phyloP scores from a whole-genome alignment of 1,140 invertebrate species.

The Tribolium madens region DNA sequence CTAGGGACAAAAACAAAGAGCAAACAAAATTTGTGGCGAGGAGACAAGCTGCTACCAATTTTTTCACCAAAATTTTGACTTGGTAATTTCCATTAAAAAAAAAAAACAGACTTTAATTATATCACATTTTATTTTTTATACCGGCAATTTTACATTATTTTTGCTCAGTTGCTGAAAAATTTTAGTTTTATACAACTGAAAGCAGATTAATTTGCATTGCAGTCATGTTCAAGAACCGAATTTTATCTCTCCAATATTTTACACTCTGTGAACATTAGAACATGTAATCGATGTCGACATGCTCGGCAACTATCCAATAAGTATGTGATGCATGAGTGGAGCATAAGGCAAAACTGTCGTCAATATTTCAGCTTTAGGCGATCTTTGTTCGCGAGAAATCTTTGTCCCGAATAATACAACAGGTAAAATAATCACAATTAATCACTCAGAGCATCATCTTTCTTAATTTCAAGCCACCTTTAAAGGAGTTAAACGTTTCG shows the following conservation, averaged over 20 bases:
- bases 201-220: too few relatives aligned
- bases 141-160: too few relatives aligned
- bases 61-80: too few relatives aligned
- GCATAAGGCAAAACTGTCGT: constrained; percentile 7
- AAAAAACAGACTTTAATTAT: too few relatives aligned
- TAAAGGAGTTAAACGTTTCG: not conserved
- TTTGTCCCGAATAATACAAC: not conserved
- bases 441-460: constrained; percentile 7
- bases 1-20: too few relatives aligned
- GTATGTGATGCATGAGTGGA: not conserved
- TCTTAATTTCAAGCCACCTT: not conserved
- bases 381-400: not conserved
- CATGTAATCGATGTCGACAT: constrained; percentile 31
- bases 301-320: constrained; percentile 25
- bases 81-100: too few relatives aligned
- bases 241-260: not conserved
- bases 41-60: too few relatives aligned
- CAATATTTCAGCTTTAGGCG: constrained; percentile 12
- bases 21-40: too few relatives aligned
- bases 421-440: not conserved
- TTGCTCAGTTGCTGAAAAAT: too few relatives aligned
- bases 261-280: not conserved
- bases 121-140: too few relatives aligned
- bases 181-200: too few relatives aligned
- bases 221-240: too few relatives aligned